Evolutionary conservation across 2,113 vertebrate genomes (phyloP).

Genomic region (Caloenas nicobarica): DNA sequence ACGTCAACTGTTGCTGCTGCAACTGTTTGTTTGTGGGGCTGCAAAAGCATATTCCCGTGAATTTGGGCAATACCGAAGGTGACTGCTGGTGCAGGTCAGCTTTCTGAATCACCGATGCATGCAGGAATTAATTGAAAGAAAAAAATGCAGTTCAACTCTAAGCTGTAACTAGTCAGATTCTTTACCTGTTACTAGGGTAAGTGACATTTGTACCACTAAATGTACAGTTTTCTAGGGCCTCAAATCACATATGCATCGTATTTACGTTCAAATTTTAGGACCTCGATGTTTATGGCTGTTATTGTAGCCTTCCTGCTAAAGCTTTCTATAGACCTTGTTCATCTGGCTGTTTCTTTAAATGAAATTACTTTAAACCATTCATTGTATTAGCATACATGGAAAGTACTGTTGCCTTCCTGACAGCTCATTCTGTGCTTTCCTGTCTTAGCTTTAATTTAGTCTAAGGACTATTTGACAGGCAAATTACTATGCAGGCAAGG

Average conservation of each 20-base stretch:
- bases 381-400: background rate
- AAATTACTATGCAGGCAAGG: background rate
- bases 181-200: background rate
- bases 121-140: conserved; percentile 18
- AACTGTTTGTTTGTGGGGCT: conserved; percentile 60
- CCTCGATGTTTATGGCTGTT: background rate
- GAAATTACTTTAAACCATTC: background rate
- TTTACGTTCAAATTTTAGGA: background rate
- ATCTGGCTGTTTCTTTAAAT: background rate
- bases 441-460: background rate
- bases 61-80: background rate
- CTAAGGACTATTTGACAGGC: background rate
- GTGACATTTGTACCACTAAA: background rate
- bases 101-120: conserved; percentile 5
- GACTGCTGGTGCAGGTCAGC: conserved; percentile 51
- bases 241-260: background rate
- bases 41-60: conserved; percentile 52
- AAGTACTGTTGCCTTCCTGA: background rate
- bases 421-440: background rate
- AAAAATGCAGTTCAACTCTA: conserved; percentile 17
- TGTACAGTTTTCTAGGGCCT: background rate
- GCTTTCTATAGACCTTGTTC: background rate
- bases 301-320: background rate
- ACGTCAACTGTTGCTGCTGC: conserved; percentile 32
- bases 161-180: background rate